Evolutionary conservation across 1,140 invertebrate species (phyloP), one percentile per base, ranked within the genome.

Genomic region (Pachyrhynchus sulphureomaculatus): DNA sequence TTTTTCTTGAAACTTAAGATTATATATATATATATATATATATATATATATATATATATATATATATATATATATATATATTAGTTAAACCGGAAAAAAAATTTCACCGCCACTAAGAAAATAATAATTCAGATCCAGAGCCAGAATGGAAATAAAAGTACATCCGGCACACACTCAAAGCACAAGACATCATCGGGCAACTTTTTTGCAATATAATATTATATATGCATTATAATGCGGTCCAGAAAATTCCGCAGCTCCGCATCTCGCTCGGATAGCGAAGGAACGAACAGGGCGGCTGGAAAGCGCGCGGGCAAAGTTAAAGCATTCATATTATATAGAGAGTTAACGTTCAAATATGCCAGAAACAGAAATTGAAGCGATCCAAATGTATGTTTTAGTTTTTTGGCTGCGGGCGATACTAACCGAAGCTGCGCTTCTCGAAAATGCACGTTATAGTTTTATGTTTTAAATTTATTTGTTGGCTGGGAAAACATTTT

Each of bases 291-390:
- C 63, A 69, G 72, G 54, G 53, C 71, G 56, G 64, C 66, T 71
- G 65, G 36, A 52, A 66, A 68, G 68, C 42, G 63, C 55, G 62
- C 66, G 56, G 71, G 55, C 56, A 65, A 74, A 74, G 71, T 73
- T 74, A 72, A 73, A 74, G 72, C 72, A 74, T 74, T 74, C 71
- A 74, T 74, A 74, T 74, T 74, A 74, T 74, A 74, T 74, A 74
- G 72, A 72, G 71, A 74, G 71, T 73, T 74, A 73, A 72, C 72
- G 71, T 74, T 73, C 71, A 72, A 74, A 74, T 73, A 72, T 74
- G 72, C 71, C 72, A 74, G 49, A 60, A 72, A 72, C 72, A 74
- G 72, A 74, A 74, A 74, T 74, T 74, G 72, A 73, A 74, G 71
- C 72, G 68, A 73, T 66, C 69, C 72, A 66, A 72, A 73, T 73